Evolutionary conservation across 2,888 invertebrate species (phyloP).

Genomic region (Phymatocera aterrima): DNA sequence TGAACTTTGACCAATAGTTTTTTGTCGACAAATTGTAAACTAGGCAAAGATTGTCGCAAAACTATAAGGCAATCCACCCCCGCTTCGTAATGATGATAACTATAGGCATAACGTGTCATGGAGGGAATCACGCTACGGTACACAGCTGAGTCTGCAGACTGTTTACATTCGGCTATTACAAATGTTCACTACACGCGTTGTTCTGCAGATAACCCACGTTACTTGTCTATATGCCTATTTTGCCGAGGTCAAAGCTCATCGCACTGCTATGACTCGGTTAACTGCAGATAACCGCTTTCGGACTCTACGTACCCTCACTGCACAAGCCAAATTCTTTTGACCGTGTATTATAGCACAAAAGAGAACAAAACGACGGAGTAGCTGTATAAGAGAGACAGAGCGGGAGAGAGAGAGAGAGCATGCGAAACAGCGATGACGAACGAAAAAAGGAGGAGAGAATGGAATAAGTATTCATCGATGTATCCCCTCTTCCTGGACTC

Average conservation of each 20-base stretch:
- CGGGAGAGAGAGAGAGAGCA: neutral
- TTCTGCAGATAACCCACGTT: neutral
- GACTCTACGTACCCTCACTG: constrained; percentile 54
- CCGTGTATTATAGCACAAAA: neutral
- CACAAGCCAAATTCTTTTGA: neutral
- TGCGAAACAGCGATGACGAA: neutral
- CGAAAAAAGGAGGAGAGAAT: neutral
- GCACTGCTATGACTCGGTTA: neutral
- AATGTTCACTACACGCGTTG: neutral
- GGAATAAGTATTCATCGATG: constrained; percentile 20
- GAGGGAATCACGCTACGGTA: neutral
- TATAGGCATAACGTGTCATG: neutral
- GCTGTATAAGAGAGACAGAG: neutral
- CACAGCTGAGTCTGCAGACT: neutral
- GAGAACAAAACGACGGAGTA: neutral
- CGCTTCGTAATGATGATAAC: neutral
- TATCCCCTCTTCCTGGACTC: constrained; percentile 2
- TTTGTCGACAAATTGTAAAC: neutral
- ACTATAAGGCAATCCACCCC: neutral
- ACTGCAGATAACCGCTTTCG: constrained; percentile 27
- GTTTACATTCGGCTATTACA: neutral
- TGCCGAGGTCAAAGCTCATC: constrained; percentile 18
- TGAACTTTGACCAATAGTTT: neutral
- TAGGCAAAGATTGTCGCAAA: neutral
- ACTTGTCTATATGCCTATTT: constrained; percentile 20